Evolutionary conservation across 2,113 vertebrate species (phyloP).

Genomic region (Lasiurus cinereus): DNA sequence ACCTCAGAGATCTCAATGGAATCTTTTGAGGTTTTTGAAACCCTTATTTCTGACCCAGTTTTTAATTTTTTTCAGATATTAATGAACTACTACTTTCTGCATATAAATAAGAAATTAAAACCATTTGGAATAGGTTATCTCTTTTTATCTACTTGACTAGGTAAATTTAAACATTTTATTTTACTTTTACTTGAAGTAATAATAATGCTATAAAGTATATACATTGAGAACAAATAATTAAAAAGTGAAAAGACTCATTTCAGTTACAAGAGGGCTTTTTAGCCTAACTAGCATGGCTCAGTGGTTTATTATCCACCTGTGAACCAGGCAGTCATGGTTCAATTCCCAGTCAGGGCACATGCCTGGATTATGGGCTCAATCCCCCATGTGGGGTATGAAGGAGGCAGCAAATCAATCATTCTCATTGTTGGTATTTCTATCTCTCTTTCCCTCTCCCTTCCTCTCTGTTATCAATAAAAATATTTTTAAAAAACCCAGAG

Average conservation of each 20-base stretch:
- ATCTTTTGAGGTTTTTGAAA: conserved; percentile 51
- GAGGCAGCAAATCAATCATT: no score
- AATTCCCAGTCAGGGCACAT: no score
- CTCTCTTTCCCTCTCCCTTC: no score
- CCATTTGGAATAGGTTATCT: conserved; percentile 19
- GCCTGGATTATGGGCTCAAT: no score
- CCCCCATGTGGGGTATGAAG: no score
- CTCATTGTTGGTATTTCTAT: no score
- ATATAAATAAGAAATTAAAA: conserved; percentile 64
- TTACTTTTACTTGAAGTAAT: conserved; percentile 41
- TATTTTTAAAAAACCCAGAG: not conserved
- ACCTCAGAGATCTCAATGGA: conserved; percentile 13
- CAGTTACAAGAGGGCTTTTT: not conserved
- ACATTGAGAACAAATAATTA: conserved; percentile 48
- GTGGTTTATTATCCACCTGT: no score
- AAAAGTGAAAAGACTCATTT: conserved; percentile 41
- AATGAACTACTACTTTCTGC: conserved; percentile 60
- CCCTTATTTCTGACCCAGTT: conserved; percentile 28
- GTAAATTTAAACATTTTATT: conserved; percentile 31
- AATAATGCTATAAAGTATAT: conserved; percentile 48
- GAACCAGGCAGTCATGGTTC: no score
- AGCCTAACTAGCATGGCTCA: no score
- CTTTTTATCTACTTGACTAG: conserved; percentile 25
- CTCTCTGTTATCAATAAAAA: no score
- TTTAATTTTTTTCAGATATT: conserved; percentile 45